These are phyloP conservation scores for Eristalis intricaria DNA, from an alignment of 2,888 invertebrate genomes.

Conservation along the genomic window DNA sequence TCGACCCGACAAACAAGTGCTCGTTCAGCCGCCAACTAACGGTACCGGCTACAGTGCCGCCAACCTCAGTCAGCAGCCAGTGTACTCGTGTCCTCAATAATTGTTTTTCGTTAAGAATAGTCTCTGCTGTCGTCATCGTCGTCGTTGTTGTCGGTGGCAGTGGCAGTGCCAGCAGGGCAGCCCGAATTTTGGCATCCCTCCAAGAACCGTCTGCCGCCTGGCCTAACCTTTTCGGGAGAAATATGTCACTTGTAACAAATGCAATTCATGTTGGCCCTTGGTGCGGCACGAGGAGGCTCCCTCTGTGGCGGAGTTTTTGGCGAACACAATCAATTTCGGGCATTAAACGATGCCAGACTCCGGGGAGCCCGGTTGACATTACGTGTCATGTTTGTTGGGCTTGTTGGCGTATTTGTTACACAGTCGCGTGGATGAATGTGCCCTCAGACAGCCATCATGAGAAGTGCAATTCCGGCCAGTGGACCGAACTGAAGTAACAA, in stretches of 20 bases:
- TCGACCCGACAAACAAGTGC: not conserved
- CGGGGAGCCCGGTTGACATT: constrained; percentile 58
- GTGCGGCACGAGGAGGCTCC: not conserved
- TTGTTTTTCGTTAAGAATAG: constrained; percentile 56
- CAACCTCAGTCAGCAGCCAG: not conserved
- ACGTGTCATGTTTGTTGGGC: constrained; percentile 11
- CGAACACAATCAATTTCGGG: constrained; percentile 63
- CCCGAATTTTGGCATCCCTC: constrained; percentile 47
- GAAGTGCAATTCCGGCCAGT: not conserved
- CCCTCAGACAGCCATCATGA: constrained; percentile 18
- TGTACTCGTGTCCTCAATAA: constrained; percentile 32
- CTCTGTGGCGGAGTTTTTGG: constrained; percentile 38
- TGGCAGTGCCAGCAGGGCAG: constrained; percentile 1
- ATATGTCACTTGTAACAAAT: constrained; percentile 64
- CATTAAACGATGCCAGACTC: constrained; percentile 61
- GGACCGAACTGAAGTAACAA: not conserved
- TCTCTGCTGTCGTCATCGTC: constrained; percentile 23
- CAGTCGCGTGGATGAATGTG: constrained; percentile 36
- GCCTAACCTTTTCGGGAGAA: constrained; percentile 46
- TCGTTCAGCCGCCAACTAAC: not conserved
- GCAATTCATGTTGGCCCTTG: constrained; percentile 52
- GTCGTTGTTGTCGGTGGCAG: not conserved
- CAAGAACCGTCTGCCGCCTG: constrained; percentile 24
- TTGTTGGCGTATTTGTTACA: constrained; percentile 44
- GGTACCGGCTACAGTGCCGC: not conserved